Evolutionary conservation across 2,888 invertebrate genomes (phyloP).

Genomic region (Dione vanillae): DNA sequence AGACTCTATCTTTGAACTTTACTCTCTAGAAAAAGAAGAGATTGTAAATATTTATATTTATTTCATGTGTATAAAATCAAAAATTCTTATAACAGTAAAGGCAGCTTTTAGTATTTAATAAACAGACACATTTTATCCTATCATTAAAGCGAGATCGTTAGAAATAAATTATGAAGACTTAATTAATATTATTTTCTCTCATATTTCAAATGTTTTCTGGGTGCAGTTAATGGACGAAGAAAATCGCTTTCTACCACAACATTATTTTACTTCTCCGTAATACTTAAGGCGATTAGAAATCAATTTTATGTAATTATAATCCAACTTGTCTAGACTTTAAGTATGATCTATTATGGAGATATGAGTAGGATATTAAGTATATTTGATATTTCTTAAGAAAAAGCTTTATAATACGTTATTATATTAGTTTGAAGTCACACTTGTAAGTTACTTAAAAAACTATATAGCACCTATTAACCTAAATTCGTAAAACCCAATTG

Average conservation of each 20-base stretch:
- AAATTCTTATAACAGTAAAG: slow-evolving; percentile 7
- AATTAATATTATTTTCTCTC: slow-evolving; percentile 25
- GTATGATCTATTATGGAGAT: not conserved
- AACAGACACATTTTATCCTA: slow-evolving; percentile 11
- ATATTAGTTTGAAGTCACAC: too few species aligned
- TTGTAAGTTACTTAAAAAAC: too few species aligned
- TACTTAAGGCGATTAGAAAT: slow-evolving; percentile 13
- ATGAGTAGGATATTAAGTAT: too few species aligned
- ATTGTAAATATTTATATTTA: too few species aligned
- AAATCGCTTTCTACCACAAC: slow-evolving; percentile 25
- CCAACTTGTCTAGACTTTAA: not conserved
- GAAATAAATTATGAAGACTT: slow-evolving; percentile 14
- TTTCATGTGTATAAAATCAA: too few species aligned
- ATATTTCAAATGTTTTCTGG: slow-evolving; percentile 19
- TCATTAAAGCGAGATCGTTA: slow-evolving; percentile 18
- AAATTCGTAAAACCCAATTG: too few species aligned
- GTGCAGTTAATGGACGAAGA: slow-evolving; percentile 20
- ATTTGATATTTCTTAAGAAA: too few species aligned
- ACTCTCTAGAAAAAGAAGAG: too few species aligned
- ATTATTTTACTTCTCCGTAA: slow-evolving; percentile 12
- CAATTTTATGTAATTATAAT: slow-evolving; percentile 6
- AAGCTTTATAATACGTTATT: too few species aligned
- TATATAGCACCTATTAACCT: too few species aligned
- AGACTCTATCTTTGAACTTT: too few species aligned
- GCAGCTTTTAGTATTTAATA: not conserved